Percentiles rank a stretch among this genome's conserved stretches.
Conservation (phyloP, 2,888 invertebrate species). For the Chrysodeixis includens region DNA sequence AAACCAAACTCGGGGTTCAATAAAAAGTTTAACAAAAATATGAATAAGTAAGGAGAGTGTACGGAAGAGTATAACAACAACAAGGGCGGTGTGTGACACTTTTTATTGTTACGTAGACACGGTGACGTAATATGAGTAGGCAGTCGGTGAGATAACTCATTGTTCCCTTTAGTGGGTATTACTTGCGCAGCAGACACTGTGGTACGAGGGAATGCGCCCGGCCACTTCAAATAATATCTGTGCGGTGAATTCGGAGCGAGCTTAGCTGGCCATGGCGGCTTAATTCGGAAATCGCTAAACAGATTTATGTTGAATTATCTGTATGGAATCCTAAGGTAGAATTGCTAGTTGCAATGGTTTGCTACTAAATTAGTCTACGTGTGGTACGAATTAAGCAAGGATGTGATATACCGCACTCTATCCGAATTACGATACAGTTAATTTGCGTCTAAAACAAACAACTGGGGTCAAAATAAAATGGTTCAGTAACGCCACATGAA, state of each 20-base stretch:
- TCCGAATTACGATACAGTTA: neutral
- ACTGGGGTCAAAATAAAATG: neutral
- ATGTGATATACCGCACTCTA: neutral
- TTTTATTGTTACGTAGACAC: slow-evolving; percentile 59
- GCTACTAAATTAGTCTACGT: neutral
- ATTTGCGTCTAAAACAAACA: neutral
- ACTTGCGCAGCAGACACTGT: slow-evolving; percentile 69
- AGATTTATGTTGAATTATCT: slow-evolving; percentile 9
- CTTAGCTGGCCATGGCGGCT: slow-evolving; percentile 25
- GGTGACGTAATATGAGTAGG: slow-evolving; percentile 57
- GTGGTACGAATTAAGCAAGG: slow-evolving; percentile 1
- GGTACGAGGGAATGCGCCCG: slow-evolving; percentile 60
- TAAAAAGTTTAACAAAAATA: slow-evolving; percentile 49
- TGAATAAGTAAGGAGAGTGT: slow-evolving; percentile 41
- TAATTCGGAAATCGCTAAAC: slow-evolving; percentile 7
- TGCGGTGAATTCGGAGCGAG: slow-evolving; percentile 25
- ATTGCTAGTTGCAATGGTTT: slow-evolving; percentile 4
- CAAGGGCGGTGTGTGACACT: slow-evolving; percentile 44
- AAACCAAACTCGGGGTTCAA: slow-evolving; percentile 39
- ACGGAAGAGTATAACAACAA: slow-evolving; percentile 34
- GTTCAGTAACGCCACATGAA: neutral
- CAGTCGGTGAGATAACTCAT: slow-evolving; percentile 60
- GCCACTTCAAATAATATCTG: slow-evolving; percentile 71
- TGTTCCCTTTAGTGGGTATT: slow-evolving; percentile 73
- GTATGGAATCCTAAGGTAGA: neutral